Conservation (phyloP, 2,113 vertebrate species). For the Kobus ellipsiprymnus region DNA sequence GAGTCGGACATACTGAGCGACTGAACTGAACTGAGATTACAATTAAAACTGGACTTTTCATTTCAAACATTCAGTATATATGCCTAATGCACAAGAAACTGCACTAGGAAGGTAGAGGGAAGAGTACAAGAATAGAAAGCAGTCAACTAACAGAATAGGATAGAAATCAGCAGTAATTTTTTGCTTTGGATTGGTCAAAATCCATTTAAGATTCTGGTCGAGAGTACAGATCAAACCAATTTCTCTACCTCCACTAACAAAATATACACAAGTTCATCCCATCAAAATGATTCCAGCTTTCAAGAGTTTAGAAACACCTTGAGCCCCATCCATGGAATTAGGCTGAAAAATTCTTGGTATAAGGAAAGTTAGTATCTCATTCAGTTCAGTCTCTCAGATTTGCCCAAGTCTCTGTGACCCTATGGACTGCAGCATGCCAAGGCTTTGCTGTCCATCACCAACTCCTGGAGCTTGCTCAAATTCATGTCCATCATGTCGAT, state of each 20-base stretch:
- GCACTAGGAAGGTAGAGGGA: background rate
- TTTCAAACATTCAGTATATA: background rate
- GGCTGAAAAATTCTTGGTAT: background rate
- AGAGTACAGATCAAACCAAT: background rate
- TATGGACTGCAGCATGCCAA: background rate
- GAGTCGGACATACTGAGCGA: too few relatives aligned
- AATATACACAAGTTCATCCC: background rate
- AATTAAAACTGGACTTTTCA: background rate
- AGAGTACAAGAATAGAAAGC: background rate
- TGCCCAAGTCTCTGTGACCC: background rate
- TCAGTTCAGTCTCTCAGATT: background rate
- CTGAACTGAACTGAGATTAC: too few relatives aligned
- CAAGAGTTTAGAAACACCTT: background rate
- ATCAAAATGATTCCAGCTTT: background rate
- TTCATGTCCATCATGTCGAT: background rate
- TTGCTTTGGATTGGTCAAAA: background rate
- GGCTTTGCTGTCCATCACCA: background rate
- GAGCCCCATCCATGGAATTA: background rate
- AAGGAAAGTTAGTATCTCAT: background rate
- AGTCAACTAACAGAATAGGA: background rate
- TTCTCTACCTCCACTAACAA: background rate
- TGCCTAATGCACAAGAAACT: background rate
- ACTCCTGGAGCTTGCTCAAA: background rate
- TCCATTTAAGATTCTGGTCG: background rate
- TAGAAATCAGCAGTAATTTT: fast-evolving